Percentiles rank a stretch among this genome's conserved stretches.
Conservation (phyloP, 2,888 invertebrate genomes). For the Clostera curtula region DNA sequence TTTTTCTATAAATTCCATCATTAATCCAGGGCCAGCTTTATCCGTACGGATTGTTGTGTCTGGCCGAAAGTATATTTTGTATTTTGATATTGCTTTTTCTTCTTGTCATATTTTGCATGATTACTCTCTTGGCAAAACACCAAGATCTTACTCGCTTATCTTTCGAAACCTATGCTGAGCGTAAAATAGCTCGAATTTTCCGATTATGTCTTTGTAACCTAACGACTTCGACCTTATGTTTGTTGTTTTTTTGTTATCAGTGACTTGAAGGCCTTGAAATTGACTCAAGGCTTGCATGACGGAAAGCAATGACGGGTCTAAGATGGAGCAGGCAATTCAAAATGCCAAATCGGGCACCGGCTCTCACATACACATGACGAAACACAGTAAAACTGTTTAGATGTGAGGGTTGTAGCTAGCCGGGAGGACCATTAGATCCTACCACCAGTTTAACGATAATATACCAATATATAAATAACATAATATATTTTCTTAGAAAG, state of each 20-base stretch:
- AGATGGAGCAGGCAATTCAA: too few relatives aligned
- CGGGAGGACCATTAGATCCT: too few relatives aligned
- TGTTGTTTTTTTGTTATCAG: conserved; percentile 1
- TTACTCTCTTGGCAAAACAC: conserved; percentile 63
- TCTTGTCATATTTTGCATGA: conserved; percentile 63
- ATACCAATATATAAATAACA: too few relatives aligned
- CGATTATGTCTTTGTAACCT: conserved; percentile 24
- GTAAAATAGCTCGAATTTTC: conserved; percentile 33
- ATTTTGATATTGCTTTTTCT: conserved; percentile 56
- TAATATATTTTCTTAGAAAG: too few relatives aligned
- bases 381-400: too few relatives aligned
- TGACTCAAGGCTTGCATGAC: too few relatives aligned
- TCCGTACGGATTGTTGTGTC: conserved; percentile 31
- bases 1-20: not conserved
- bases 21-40: conserved; percentile 15
- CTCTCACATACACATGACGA: too few relatives aligned
- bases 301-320: too few relatives aligned
- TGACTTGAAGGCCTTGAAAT: not conserved
- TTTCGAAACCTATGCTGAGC: conserved; percentile 53
- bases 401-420: too few relatives aligned
- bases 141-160: conserved; percentile 62
- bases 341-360: too few relatives aligned
- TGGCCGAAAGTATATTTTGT: conserved; percentile 46
- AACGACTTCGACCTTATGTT: conserved; percentile 12
- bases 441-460: too few relatives aligned